These are phyloP conservation scores for Limnephilus marmoratus DNA, from an alignment of 2,888 invertebrate genomes.

Conservation along the genomic window DNA sequence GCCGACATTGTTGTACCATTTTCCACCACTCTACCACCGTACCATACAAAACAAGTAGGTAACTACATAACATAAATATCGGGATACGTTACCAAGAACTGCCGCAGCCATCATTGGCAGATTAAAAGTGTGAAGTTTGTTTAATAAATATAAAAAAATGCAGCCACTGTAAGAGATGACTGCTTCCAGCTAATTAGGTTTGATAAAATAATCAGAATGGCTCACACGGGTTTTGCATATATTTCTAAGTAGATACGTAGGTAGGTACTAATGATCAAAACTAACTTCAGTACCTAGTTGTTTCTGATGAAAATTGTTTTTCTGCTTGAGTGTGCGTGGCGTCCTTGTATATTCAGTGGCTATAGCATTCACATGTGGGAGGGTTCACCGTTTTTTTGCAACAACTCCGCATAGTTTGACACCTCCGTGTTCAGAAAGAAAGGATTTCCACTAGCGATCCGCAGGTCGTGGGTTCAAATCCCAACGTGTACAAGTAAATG, in stretches of 20 bases:
- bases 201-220: not conserved
- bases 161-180: not conserved
- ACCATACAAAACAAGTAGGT: not conserved
- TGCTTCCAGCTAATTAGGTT: not conserved
- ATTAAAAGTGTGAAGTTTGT: constrained; percentile 4
- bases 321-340: no score
- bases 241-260: not conserved
- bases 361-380: no score
- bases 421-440: no score
- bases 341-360: no score
- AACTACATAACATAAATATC: not conserved
- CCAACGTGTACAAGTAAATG: no score
- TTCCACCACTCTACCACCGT: not conserved
- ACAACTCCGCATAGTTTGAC: no score
- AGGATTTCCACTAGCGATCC: no score
- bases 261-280: not conserved
- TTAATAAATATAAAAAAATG: not conserved
- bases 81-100: not conserved
- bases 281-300: no score
- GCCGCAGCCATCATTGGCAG: not conserved
- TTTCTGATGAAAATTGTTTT: no score
- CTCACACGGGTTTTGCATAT: not conserved
- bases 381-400: no score
- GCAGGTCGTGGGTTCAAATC: no score
- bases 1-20: constrained; percentile 11